phyloP scores from a whole-genome alignment of 2,113 vertebrate genomes.

The Chunga burmeisteri region DNA sequence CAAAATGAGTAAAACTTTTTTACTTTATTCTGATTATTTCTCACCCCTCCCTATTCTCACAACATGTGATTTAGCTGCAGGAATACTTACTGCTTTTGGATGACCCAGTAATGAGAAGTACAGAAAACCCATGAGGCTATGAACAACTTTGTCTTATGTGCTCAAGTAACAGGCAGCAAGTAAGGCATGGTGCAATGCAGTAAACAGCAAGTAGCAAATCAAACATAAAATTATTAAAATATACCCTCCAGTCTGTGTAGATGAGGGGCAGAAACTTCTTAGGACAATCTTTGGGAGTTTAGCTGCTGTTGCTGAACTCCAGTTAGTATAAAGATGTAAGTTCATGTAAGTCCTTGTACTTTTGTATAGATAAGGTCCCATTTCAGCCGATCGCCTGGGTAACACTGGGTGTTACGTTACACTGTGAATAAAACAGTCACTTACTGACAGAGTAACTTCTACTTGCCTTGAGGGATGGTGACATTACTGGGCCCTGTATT shows the following conservation, averaged over 20 bases:
- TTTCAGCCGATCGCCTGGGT: background rate
- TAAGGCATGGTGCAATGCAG: background rate
- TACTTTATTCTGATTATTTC: background rate
- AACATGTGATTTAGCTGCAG: background rate
- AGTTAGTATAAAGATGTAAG: background rate
- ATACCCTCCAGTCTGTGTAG: background rate
- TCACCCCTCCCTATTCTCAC: background rate
- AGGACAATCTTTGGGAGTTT: background rate
- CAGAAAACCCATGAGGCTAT: background rate
- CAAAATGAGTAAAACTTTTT: background rate
- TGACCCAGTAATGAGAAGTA: background rate
- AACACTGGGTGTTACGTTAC: background rate
- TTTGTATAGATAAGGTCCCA: background rate
- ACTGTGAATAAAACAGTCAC: background rate
- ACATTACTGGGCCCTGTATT: background rate
- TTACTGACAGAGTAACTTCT: background rate
- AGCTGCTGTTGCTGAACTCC: background rate
- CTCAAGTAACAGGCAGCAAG: background rate
- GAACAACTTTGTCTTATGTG: background rate
- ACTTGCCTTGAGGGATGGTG: background rate
- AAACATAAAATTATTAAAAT: background rate
- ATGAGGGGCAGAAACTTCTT: background rate
- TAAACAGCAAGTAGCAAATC: background rate
- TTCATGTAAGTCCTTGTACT: background rate
- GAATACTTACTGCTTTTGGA: background rate